A percentile compares a stretch with the other conserved stretches of the same genome.
Evolutionary conservation across 2,888 invertebrate species (phyloP).

Genomic region (Lacanobia oleracea): DNA sequence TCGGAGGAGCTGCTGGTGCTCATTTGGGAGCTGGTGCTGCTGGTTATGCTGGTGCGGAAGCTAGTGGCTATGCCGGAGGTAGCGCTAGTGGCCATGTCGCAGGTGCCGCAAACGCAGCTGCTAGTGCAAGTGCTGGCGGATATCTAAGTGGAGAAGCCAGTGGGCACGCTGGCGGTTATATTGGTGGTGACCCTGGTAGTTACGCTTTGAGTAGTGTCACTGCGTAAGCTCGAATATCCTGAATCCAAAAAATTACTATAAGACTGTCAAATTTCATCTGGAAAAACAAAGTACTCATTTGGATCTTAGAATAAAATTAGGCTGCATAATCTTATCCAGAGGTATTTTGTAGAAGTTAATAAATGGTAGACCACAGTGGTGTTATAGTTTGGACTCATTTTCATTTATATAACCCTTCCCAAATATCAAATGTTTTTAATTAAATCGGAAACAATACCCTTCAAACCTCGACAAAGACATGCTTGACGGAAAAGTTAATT

Average conservation of each 20-base stretch:
- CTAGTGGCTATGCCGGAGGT: not conserved
- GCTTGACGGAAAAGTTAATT: not conserved
- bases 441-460: not conserved
- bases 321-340: not conserved
- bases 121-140: not conserved
- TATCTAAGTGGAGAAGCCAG: not conserved
- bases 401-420: not conserved
- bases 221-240: not conserved
- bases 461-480: not conserved
- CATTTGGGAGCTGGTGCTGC: not conserved
- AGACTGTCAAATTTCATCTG: constrained; percentile 9
- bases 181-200: not conserved
- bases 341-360: not conserved
- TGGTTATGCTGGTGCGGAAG: not conserved
- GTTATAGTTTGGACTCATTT: constrained; percentile 5
- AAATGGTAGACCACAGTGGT: not conserved
- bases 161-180: constrained; percentile 1
- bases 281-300: constrained; percentile 9
- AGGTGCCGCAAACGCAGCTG: not conserved
- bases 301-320: not conserved
- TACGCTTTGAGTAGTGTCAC: not conserved
- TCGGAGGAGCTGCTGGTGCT: constrained; percentile 7
- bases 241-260: not conserved
- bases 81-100: not conserved
- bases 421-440: not conserved